These are phyloP conservation scores for Drosophila longiperda DNA, from an alignment of 2,888 invertebrate genomes.

Conservation along the genomic window DNA sequence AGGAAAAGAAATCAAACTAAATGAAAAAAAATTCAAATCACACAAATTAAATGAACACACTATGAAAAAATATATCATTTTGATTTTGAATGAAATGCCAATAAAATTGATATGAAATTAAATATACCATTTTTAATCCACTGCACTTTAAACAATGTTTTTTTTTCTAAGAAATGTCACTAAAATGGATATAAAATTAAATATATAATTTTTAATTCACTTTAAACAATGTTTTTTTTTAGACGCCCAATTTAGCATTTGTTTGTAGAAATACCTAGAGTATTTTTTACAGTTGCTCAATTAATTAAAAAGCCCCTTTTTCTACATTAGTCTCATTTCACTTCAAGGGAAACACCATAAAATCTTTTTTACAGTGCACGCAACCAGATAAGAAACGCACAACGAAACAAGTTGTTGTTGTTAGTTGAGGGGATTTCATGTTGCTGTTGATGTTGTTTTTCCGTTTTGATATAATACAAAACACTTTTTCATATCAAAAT, in stretches of 20 bases:
- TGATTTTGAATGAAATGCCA: background rate
- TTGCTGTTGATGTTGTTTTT: constrained; percentile 8
- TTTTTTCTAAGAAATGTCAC: background rate
- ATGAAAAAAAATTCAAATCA: constrained; percentile 31
- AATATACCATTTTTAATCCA: background rate
- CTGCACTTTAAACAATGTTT: background rate
- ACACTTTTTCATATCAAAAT: constrained; percentile 80
- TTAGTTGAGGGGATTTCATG: constrained; percentile 31
- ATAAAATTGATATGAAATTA: background rate
- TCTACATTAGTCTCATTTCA: too few species aligned
- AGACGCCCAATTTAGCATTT: background rate
- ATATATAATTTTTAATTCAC: too few species aligned
- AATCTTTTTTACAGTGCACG: constrained; percentile 35
- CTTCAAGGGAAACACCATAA: background rate
- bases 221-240: background rate
- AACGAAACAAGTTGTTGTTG: constrained; percentile 75
- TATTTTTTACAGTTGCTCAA: background rate
- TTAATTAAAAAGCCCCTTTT: too few species aligned
- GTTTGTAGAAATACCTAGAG: background rate
- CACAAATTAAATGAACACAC: constrained; percentile 8
- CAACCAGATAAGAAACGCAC: constrained; percentile 58
- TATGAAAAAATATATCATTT: background rate
- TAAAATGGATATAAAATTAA: too few species aligned
- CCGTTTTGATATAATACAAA: constrained; percentile 75
- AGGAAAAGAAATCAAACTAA: constrained; percentile 68